Percentiles rank a stretch among this genome's conserved stretches.
phyloP scores from a whole-genome alignment of 2,888 invertebrate genomes.

The Tetropium fuscum region DNA sequence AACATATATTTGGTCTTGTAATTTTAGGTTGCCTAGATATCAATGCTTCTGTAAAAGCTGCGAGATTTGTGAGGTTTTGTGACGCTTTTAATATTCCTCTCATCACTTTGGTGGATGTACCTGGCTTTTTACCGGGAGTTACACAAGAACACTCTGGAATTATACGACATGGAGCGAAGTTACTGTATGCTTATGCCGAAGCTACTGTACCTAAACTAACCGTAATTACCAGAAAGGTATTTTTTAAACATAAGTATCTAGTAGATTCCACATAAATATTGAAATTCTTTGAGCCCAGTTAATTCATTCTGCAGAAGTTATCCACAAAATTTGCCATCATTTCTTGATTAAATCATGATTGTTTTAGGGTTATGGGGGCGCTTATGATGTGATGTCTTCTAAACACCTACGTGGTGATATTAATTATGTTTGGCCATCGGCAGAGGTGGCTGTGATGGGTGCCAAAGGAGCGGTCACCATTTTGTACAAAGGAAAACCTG shows the following conservation, averaged over 20 bases:
- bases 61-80: conserved; percentile 77
- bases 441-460: conserved; percentile 79
- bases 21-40: conserved; percentile 73
- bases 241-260: background rate
- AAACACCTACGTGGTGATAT: conserved; percentile 77
- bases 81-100: conserved; percentile 78
- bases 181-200: conserved; percentile 76
- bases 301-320: no score
- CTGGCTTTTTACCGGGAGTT: conserved; percentile 76
- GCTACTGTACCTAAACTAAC: conserved; percentile 79
- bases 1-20: no score
- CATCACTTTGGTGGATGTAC: conserved; percentile 77
- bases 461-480: conserved; percentile 77
- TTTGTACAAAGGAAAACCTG: conserved; percentile 69
- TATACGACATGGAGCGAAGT: conserved; percentile 77
- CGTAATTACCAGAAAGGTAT: conserved; percentile 74
- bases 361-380: conserved; percentile 74
- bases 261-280: no score
- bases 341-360: conserved; percentile 3
- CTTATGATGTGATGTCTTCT: conserved; percentile 78
- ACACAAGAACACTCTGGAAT: conserved; percentile 74
- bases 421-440: conserved; percentile 79
- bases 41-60: conserved; percentile 76
- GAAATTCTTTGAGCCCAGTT: no score
- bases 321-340: no score